phyloP scores from a whole-genome alignment of 2,797 vertebrate species.

The Vespertilio murinus region DNA sequence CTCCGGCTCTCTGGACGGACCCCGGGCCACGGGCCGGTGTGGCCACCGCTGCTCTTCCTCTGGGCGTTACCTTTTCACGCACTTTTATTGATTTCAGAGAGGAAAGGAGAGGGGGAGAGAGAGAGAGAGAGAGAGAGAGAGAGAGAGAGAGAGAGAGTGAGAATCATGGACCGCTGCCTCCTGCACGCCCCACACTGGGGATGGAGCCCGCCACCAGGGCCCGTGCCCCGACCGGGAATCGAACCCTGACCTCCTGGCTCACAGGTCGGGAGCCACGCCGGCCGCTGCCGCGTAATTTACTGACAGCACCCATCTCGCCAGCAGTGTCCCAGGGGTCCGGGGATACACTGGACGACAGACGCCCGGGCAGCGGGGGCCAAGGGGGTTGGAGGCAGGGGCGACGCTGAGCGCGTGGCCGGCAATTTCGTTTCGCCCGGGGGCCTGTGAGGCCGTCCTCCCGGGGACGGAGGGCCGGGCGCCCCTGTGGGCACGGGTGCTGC shows the following conservation, averaged over 20 bases:
- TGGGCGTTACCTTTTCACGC: no score
- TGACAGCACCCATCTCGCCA: background rate
- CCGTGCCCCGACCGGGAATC: no score
- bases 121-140: no score
- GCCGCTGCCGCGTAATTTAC: background rate
- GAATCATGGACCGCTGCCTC: no score
- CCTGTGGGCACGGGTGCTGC: no score
- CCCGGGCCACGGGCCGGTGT: fast-evolving
- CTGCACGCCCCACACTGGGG: no score
- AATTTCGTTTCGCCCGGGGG: background rate
- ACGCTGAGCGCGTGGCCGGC: background rate
- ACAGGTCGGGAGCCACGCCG: no score
- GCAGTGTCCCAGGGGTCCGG: background rate
- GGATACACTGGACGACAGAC: background rate
- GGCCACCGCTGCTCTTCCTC: background rate
- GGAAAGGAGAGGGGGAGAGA: no score
- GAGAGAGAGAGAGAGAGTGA: no score
- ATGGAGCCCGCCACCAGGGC: no score
- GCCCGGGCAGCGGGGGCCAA: background rate
- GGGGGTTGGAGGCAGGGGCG: background rate
- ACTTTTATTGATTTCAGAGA: no score
- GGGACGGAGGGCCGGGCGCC: background rate
- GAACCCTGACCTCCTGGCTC: no score
- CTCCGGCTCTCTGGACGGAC: background rate
- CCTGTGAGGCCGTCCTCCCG: background rate